Conservation (phyloP, 2,888 invertebrate genomes). For the Lysandra coridon region DNA sequence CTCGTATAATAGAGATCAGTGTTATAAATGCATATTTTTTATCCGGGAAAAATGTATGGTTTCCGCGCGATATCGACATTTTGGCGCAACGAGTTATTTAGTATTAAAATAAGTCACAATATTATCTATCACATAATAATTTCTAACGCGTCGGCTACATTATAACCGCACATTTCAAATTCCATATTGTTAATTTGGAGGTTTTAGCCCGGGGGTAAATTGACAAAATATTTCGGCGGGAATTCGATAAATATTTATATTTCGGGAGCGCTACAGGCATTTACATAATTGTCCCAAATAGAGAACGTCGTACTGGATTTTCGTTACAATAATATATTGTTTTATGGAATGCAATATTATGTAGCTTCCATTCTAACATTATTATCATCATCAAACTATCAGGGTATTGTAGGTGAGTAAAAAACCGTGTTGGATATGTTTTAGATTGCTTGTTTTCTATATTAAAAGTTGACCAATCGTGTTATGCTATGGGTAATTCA, state of each 20-base stretch:
- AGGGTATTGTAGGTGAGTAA: no score
- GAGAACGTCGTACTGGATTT: neutral
- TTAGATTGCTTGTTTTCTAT: no score
- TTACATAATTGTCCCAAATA: slow-evolving; percentile 12
- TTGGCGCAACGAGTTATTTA: no score
- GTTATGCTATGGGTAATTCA: no score
- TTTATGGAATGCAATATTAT: neutral
- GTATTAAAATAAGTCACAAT: neutral
- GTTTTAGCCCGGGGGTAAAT: neutral
- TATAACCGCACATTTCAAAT: neutral
- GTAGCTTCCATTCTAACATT: neutral
- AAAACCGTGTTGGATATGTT: no score
- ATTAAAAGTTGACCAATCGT: no score
- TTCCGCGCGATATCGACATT: no score
- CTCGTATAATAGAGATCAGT: no score
- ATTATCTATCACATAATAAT: neutral
- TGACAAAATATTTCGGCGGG: slow-evolving; percentile 17
- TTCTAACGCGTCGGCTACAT: neutral
- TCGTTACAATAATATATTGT: slow-evolving; percentile 6
- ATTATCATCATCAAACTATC: no score
- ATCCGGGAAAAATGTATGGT: no score
- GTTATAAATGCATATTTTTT: no score
- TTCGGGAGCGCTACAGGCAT: neutral
- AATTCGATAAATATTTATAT: slow-evolving; percentile 17
- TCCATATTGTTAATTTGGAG: slow-evolving; percentile 17